phyloP scores from a whole-genome alignment of 2,888 invertebrate species.

The Thera britannica region DNA sequence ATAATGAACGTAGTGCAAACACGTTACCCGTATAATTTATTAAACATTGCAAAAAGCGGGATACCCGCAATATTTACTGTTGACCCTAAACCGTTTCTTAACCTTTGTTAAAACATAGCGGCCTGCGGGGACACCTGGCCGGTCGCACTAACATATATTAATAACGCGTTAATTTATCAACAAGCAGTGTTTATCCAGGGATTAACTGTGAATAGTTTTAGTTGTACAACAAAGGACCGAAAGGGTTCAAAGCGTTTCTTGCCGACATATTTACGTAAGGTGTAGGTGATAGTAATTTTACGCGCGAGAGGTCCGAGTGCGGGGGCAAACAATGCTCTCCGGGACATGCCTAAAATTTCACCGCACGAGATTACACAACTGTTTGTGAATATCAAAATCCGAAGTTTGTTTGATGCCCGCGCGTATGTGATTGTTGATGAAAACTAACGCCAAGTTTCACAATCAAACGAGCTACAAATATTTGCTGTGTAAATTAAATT shows the following conservation, averaged over 20 bases:
- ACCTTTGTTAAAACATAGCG: slow-evolving; percentile 76
- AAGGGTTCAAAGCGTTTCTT: slow-evolving; percentile 85
- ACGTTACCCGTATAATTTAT: slow-evolving; percentile 69
- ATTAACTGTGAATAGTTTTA: slow-evolving; percentile 85
- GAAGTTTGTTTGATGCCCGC: slow-evolving; percentile 63
- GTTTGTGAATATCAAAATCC: slow-evolving; percentile 64
- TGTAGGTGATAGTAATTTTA: slow-evolving; percentile 84
- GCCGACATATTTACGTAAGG: slow-evolving; percentile 84
- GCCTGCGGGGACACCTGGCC: slow-evolving; percentile 80
- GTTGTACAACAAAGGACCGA: slow-evolving; percentile 83
- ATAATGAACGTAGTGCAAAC: slow-evolving; percentile 65
- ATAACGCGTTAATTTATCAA: slow-evolving; percentile 84
- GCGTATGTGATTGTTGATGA: slow-evolving; percentile 58
- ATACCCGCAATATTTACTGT: slow-evolving; percentile 77
- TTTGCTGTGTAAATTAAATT: slow-evolving; percentile 52
- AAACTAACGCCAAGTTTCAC: slow-evolving; percentile 53
- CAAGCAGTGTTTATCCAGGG: slow-evolving; percentile 83
- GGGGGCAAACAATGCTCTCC: slow-evolving; percentile 59
- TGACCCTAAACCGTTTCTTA: slow-evolving; percentile 76
- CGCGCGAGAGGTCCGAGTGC: slow-evolving; percentile 80
- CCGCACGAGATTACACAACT: slow-evolving; percentile 59
- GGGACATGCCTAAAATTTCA: slow-evolving; percentile 69
- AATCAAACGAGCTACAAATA: slow-evolving; percentile 52
- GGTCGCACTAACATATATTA: slow-evolving; percentile 82
- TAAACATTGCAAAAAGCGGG: slow-evolving; percentile 73